Evolutionary conservation across 2,113 vertebrate species (phyloP), one percentile per base, ranked within the genome.

Genomic region (Vulpes vulpes): DNA sequence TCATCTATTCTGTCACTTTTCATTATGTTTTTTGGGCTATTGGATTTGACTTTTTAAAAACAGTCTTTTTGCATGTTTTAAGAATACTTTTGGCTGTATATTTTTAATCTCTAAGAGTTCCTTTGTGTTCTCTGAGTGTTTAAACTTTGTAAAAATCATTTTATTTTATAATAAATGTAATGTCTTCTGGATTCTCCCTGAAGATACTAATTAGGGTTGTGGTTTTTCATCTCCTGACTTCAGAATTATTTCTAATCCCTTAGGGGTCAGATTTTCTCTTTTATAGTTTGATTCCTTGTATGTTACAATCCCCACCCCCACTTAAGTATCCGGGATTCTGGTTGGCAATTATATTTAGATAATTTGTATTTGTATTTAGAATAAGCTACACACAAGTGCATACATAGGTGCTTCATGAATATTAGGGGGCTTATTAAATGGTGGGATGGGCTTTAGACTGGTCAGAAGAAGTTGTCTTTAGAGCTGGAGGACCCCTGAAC

Each of bases 101-200:
- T 73, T 73, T 89, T 95, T 65, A 51, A 89, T 57, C 25, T 91
- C 32, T 65, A 73, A 84, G 53, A 38, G 65, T 76, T 96, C 27
- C 2, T 92, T 93, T n/a, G 57, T 88, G 43, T 91, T 83, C 19
- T 62, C n/a, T 23, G 51, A 4, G 59, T 57, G 11, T 89, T 89
- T 78, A 67, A 43, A 25, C 59, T 94, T 86, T 91, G 38, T 82
- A 71, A 27, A 27, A 74, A 69, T 64, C 15, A 38, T 59, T 96
- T 90, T 51, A 62, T 90, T 76, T 91, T 78, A 71, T 79, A 74
- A 84, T 11, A 55, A 55, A 64, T 69, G 57, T 12, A 69, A 6
- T 35, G 81, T 91, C 27, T 89, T 95, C 43, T 91, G 51, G 30
- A 64, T 91, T 91, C 12, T 51, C 30, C 69, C 78, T 49, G 49